These are phyloP conservation scores for Cololabis saira DNA, from an alignment of 2,113 vertebrate genomes.

Conservation along the genomic window DNA sequence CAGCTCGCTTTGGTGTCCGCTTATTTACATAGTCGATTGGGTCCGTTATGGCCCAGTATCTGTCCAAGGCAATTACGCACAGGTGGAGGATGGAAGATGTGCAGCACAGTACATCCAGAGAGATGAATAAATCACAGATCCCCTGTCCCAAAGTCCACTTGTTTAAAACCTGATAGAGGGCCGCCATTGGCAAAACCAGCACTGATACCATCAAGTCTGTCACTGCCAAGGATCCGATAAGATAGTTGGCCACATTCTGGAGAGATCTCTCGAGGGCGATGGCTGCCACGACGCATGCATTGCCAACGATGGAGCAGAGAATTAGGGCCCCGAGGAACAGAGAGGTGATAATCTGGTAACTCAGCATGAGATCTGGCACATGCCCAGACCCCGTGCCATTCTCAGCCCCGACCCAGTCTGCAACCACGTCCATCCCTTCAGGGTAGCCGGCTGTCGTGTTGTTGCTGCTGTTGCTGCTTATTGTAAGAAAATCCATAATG, in stretches of 20 bases:
- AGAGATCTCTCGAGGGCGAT: conserved; percentile 95
- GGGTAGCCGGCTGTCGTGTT: conserved; percentile 82
- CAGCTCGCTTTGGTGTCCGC: conserved; percentile 92
- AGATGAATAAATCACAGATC: conserved; percentile 96
- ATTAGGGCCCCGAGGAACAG: conserved; percentile 90
- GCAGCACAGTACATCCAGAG: conserved; percentile 96
- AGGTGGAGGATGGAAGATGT: conserved; percentile 98
- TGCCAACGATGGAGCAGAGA: conserved; percentile 93
- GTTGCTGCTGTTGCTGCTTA: conserved; percentile 83
- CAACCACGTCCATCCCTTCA: conserved; percentile 62
- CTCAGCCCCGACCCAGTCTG: conserved; percentile 68
- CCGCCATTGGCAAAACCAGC: conserved; percentile 96
- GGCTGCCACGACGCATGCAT: conserved; percentile 95
- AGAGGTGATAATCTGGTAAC: conserved; percentile 94
- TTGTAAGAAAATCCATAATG: conserved; percentile 74
- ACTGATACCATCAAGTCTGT: conserved; percentile 99
- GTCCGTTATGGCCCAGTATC: conserved; percentile 98
- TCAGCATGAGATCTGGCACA: conserved; percentile 82
- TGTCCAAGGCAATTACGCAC: conserved; percentile 97
- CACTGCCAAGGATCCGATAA: conserved; percentile 96
- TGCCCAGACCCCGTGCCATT: conserved; percentile 67
- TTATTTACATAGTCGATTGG: conserved; percentile 98
- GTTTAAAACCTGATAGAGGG: conserved; percentile 96
- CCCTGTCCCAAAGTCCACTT: conserved; percentile 97
- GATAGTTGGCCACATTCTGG: conserved; percentile 97